Evolutionary conservation across 2,113 vertebrate genomes (phyloP).

Genomic region (Machaerirhynchus nigripectus): DNA sequence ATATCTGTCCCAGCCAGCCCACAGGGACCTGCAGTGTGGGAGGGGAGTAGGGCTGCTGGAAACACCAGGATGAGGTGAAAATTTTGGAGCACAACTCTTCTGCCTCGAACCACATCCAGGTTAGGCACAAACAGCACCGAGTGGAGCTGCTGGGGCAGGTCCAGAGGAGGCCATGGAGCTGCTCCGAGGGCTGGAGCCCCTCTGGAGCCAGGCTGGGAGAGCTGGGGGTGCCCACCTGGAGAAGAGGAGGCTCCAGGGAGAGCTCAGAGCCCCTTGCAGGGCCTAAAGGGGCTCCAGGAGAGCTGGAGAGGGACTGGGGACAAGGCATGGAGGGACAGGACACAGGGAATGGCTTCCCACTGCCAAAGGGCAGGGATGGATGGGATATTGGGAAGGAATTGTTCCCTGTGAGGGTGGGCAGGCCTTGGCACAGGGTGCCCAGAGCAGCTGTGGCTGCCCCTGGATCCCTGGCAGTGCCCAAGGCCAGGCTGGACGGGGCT

Average conservation of each 20-base stretch:
- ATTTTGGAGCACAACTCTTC: rapidly evolving
- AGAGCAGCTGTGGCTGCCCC: background rate
- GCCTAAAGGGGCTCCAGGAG: background rate
- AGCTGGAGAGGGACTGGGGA: background rate
- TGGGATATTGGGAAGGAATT: background rate
- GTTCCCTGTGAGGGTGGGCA: background rate
- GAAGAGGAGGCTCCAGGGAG: background rate
- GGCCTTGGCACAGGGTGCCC: background rate
- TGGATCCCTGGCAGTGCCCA: background rate
- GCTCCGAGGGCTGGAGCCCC: background rate
- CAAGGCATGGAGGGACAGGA: background rate
- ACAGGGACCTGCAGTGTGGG: rapidly evolving
- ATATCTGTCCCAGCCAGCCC: background rate
- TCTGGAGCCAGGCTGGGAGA: background rate
- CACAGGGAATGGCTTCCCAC: background rate
- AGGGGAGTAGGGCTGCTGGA: background rate
- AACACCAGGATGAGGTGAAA: rapidly evolving
- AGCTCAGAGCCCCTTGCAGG: background rate
- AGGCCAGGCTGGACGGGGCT: background rate
- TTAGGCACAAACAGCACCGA: background rate
- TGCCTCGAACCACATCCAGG: rapidly evolving
- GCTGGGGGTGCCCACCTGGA: background rate
- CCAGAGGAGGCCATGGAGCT: background rate
- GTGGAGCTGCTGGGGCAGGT: background rate
- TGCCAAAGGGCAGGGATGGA: background rate